A percentile compares a stretch with the other conserved stretches of the same genome.
Conservation (phyloP, 2,113 vertebrate genomes). For the Myrmecophaga tridactyla region DNA sequence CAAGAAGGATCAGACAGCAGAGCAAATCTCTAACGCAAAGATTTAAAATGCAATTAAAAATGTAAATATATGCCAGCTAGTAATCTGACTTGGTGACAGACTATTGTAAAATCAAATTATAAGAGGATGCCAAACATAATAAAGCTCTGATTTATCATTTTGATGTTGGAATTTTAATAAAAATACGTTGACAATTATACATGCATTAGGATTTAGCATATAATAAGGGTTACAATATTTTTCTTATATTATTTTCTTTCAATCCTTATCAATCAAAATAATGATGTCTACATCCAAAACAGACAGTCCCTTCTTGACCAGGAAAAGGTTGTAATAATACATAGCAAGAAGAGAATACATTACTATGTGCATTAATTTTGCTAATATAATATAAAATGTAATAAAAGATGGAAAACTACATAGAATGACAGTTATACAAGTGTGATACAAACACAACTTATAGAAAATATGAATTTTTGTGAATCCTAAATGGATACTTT, state of each 20-base stretch:
- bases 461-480: not conserved
- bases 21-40: not conserved
- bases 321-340: conserved; percentile 43
- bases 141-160: conserved; percentile 16
- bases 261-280: conserved; percentile 46
- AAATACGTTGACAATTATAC: conserved; percentile 19
- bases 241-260: conserved; percentile 40
- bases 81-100: not conserved
- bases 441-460: not conserved
- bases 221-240: not conserved
- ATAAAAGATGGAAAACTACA: not conserved
- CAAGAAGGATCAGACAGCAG: not conserved
- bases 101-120: not conserved
- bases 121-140: not conserved
- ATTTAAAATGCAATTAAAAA: conserved; percentile 1
- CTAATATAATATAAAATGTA: conserved; percentile 1
- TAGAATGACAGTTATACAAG: conserved; percentile 31
- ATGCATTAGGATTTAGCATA: conserved; percentile 20
- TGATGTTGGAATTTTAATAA: conserved; percentile 27
- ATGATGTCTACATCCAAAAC: not conserved
- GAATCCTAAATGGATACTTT: not conserved
- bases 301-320: conserved; percentile 42
- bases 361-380: conserved; percentile 29
- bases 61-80: conserved; percentile 5
- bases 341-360: conserved; percentile 15